These are phyloP conservation scores for Chitala chitala DNA, from an alignment of 2,113 vertebrate species.

Conservation along the genomic window DNA sequence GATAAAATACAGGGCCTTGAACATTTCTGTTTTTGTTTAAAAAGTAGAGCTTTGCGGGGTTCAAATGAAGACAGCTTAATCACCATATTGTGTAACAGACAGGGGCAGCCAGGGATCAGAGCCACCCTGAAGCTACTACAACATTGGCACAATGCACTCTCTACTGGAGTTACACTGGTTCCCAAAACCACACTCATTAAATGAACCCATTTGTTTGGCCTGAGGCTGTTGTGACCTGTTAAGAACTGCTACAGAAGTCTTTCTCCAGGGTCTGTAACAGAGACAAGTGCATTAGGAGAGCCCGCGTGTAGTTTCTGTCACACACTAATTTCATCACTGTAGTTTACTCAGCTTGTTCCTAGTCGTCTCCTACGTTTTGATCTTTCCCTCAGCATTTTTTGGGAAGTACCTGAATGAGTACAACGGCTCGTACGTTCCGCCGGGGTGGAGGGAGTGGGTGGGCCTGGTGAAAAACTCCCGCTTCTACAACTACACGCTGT, in stretches of 20 bases:
- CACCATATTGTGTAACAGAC: too few species aligned
- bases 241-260: not conserved
- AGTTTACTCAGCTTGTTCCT: not conserved
- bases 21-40: too few species aligned
- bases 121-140: too few species aligned
- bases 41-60: too few species aligned
- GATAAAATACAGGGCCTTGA: too few species aligned
- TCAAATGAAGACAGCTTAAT: too few species aligned
- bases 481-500: slow-evolving; percentile 90
- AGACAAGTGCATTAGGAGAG: not conserved
- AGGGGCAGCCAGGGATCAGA: too few species aligned
- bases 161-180: too few species aligned
- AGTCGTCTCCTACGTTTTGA: not conserved
- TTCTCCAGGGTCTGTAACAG: not conserved
- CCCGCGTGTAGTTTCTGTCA: not conserved
- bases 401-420: slow-evolving; percentile 97
- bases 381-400: slow-evolving; percentile 72
- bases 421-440: slow-evolving; percentile 83
- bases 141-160: too few species aligned
- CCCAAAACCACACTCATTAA: too few species aligned
- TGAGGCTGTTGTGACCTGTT: not conserved
- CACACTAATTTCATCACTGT: not conserved
- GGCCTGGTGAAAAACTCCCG: slow-evolving; percentile 78
- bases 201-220: too few species aligned
- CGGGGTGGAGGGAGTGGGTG: slow-evolving; percentile 93